phyloP scores from a whole-genome alignment of 2,113 vertebrate genomes.

The Castor canadensis region DNA sequence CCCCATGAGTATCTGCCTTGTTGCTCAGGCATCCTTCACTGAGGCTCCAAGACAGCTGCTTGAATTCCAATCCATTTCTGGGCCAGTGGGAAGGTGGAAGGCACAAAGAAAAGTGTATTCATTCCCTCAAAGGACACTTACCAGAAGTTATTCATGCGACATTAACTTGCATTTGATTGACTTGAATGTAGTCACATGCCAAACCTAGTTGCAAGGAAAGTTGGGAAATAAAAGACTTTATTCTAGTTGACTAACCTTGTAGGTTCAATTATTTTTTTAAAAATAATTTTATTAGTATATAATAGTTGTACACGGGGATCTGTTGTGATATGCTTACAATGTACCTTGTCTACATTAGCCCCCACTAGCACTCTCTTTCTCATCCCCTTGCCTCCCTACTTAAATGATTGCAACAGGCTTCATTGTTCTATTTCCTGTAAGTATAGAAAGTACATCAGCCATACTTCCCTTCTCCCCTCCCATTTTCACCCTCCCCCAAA shows the following conservation, averaged over 20 bases:
- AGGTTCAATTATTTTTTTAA: no score
- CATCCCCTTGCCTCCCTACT: no score
- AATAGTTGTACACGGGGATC: no score
- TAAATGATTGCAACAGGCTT: no score
- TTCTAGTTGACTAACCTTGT: not conserved
- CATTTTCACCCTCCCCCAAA: no score
- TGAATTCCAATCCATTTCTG: accelerated
- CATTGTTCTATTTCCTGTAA: no score
- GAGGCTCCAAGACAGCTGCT: not conserved
- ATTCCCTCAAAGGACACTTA: not conserved
- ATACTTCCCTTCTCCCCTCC: no score
- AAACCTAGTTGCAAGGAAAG: not conserved
- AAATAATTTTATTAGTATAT: no score
- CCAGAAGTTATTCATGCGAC: not conserved
- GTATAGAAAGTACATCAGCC: no score
- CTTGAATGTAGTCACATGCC: not conserved
- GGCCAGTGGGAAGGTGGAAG: not conserved
- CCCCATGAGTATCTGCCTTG: not conserved
- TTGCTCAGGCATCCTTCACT: not conserved
- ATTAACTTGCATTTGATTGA: not conserved
- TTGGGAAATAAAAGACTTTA: not conserved
- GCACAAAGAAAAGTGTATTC: accelerated
- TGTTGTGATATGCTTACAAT: no score
- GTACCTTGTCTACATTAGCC: no score
- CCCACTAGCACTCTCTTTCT: no score